Evolutionary conservation across 2,888 invertebrate genomes (phyloP).

Genomic region (Pogonocherus hispidulus): DNA sequence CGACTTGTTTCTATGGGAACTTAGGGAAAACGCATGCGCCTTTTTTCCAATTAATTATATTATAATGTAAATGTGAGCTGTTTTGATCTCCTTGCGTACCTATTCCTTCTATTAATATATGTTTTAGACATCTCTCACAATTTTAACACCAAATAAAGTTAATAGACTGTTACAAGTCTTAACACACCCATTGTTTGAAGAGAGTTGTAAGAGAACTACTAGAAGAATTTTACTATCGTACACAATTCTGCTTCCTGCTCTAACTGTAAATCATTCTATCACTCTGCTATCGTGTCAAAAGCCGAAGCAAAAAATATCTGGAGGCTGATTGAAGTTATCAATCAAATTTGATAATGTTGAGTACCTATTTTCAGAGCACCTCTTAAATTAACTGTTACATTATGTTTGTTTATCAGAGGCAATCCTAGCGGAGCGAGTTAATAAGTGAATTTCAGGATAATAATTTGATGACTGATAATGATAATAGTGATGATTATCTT

Average conservation of each 20-base stretch:
- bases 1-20: conserved; percentile 31
- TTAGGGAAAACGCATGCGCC: conserved; percentile 32
- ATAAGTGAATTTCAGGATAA: too few species aligned
- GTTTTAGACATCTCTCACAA: conserved; percentile 9
- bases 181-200: too few species aligned
- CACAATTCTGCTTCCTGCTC: neutral
- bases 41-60: conserved; percentile 33
- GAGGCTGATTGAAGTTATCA: too few species aligned
- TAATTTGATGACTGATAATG: too few species aligned
- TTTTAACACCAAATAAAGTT: conserved; percentile 24
- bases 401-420: too few species aligned
- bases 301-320: too few species aligned
- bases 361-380: too few species aligned
- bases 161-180: conserved; percentile 1
- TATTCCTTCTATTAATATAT: conserved; percentile 24
- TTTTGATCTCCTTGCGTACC: conserved; percentile 28
- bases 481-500: too few species aligned
- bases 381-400: too few species aligned
- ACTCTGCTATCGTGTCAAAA: too few species aligned
- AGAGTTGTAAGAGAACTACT: conserved; percentile 1
- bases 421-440: too few species aligned
- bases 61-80: conserved; percentile 32
- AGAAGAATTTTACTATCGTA: neutral
- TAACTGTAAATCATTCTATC: neutral
- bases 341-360: too few species aligned